Base-by-base conservation (phyloP, 2,113 vertebrate genomes). In the Dunckerocampus dactyliophorus region DNA sequence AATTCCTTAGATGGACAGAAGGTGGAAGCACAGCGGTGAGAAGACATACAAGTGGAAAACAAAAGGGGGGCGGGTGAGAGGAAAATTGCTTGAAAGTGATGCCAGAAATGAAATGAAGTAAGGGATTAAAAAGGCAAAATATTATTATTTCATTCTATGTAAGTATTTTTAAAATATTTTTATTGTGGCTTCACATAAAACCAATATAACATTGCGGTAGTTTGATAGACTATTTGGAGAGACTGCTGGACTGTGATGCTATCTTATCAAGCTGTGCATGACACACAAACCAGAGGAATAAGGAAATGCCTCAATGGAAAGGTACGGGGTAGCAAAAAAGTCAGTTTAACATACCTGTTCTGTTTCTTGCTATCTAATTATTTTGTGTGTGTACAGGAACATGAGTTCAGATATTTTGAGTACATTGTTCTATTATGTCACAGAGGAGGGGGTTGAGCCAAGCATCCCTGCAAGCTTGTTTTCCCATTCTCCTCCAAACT, bases 1-100 rank as follows among this genome's bases (percentile, higher is more conserved):
- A 80, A 54, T 78, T 53, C 50, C 34, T 7, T 3, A 42, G 0
- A 48, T 31, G 60, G 51, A 82, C 94, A 93, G 92, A 79, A 82
- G 81, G 92, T 75, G 93, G 94, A 92, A 94, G 92, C 91, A 94
- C 94, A 92, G 92, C 67, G 87, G 87, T 75, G 77, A 73, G 72
- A 59, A 69, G 28, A 86, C 75, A 75, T 50, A 9, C 42, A 47
- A 74, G 67, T 78, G 60, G 71, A 70, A 58, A 46, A 43, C 19
- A 69, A 14, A 57, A 46, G n/a, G 19, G 39, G 42, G 10, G 11
- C 47, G 43, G 16, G 61, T 43, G 16, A 51, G 8, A 47, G 31
- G 65, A 52, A 72, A 71, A 76, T 74, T 65, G 47, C 67, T 56
- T 62, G 69, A 75, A 71, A 57, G 55, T 66, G 70, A 79, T 68